Percentiles rank a stretch among this genome's conserved stretches.
phyloP scores from a whole-genome alignment of 2,113 vertebrate species.

The Nycticorax nycticorax region DNA sequence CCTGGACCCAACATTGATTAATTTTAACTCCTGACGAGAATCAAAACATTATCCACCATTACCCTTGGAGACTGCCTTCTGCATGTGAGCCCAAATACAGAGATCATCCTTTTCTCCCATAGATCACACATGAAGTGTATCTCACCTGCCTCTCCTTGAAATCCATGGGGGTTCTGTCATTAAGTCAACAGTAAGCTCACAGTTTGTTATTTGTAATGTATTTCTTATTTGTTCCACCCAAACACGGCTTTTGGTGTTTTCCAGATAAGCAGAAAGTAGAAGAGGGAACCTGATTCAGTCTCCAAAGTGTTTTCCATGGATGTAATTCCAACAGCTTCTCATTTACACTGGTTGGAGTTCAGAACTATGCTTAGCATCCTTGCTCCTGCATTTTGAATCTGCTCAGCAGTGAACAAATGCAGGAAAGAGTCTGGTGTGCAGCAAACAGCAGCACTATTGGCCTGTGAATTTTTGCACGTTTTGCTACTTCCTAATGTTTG shows the following conservation, averaged over 20 bases:
- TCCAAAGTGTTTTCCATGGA: neutral
- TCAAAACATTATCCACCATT: neutral
- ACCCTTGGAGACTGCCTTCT: neutral
- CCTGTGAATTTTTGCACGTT: slow-evolving; percentile 42
- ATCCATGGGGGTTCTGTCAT: neutral
- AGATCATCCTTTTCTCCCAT: neutral
- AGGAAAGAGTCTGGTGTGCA: neutral
- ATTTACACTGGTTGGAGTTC: neutral
- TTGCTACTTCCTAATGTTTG: slow-evolving; percentile 46
- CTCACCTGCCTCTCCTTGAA: neutral
- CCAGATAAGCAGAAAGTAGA: slow-evolving; percentile 2
- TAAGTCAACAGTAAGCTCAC: neutral
- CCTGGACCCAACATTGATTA: neutral
- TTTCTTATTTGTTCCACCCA: slow-evolving; percentile 40
- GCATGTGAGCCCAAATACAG: neutral
- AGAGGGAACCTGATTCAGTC: neutral
- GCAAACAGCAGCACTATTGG: neutral
- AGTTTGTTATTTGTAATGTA: slow-evolving; percentile 25
- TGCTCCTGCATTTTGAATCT: neutral
- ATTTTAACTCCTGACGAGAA: neutral
- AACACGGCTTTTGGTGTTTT: neutral
- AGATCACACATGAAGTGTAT: neutral
- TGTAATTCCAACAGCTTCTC: neutral
- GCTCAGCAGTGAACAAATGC: neutral
- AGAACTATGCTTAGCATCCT: neutral